phyloP scores from a whole-genome alignment of 2,888 invertebrate species.

The Diloba caeruleocephala region DNA sequence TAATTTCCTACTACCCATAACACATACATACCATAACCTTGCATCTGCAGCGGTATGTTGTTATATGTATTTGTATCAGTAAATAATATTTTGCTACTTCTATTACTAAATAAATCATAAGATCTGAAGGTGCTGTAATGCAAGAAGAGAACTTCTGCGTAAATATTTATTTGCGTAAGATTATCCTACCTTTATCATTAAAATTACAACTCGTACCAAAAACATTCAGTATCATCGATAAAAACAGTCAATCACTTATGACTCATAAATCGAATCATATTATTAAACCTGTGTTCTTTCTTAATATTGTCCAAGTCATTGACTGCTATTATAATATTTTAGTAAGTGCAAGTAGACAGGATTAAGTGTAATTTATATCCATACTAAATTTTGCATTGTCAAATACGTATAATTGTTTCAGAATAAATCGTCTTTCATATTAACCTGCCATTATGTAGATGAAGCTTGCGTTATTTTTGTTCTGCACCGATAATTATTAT shows the following conservation, averaged over 20 bases:
- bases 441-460: conserved; percentile 8
- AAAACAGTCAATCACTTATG: neutral
- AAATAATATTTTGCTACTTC: no score
- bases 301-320: neutral
- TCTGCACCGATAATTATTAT: conserved; percentile 5
- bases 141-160: no score
- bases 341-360: conserved; percentile 5
- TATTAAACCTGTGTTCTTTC: neutral
- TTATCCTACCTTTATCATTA: no score
- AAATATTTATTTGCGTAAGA: no score
- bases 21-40: no score
- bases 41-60: no score
- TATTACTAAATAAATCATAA: no score
- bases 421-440: conserved; percentile 26
- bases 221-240: neutral
- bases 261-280: neutral
- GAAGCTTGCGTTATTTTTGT: conserved; percentile 12
- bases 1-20: no score
- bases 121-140: no score
- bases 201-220: no score
- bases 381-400: neutral
- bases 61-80: no score
- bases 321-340: neutral
- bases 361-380: conserved; percentile 2
- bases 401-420: neutral